Evolutionary conservation across 2,113 vertebrate genomes (phyloP).

Genomic region (Campylomormyrus numenius): DNA sequence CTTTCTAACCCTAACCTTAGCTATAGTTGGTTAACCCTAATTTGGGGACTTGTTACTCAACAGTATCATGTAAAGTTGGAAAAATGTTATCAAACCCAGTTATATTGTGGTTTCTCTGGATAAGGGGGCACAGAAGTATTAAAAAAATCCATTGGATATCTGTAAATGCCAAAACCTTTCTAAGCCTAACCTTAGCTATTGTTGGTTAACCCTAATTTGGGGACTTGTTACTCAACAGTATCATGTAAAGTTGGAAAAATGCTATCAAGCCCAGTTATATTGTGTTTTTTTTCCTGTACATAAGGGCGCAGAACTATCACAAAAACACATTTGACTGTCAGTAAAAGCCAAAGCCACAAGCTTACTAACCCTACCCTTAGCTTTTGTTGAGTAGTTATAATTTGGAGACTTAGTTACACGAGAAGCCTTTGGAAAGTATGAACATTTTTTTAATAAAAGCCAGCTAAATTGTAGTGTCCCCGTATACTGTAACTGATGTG

Average conservation of each 20-base stretch:
- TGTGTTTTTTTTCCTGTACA: neutral
- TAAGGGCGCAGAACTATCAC: neutral
- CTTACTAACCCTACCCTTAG: neutral
- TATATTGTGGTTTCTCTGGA: too few species aligned
- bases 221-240: too few species aligned
- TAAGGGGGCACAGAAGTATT: too few species aligned
- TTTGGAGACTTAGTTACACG: neutral
- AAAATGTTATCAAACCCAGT: neutral
- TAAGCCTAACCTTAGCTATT: too few species aligned
- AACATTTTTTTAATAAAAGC: neutral
- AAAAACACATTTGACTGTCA: neutral
- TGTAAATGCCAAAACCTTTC: too few species aligned
- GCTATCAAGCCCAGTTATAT: neutral
- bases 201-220: too few species aligned
- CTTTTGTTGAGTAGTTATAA: neutral
- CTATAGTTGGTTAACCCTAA: too few species aligned
- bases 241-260: neutral
- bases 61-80: neutral
- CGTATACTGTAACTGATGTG: neutral
- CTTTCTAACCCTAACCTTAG: too few species aligned
- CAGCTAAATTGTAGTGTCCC: neutral
- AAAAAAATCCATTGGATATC: too few species aligned
- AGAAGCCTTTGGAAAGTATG: neutral
- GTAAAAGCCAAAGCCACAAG: neutral
- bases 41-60: too few species aligned